Evolutionary conservation across 30 jellyfish, hydroid and myxozoan genomes (phyloP), one percentile per base, ranked within the genome.

Genomic region (Hydractinia echinata): DNA sequence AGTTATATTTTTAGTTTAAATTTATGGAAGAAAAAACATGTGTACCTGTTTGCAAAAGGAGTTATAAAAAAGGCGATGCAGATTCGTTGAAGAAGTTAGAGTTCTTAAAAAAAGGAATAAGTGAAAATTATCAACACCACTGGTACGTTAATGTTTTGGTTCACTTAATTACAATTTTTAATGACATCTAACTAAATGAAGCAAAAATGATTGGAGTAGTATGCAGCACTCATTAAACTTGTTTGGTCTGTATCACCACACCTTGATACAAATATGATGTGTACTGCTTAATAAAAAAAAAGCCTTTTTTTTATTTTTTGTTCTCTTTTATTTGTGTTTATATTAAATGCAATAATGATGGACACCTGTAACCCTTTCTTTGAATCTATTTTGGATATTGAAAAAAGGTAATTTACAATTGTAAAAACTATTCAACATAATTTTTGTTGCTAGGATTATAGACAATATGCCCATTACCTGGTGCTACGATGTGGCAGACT

Each of bases 401-500:
- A 60, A 13, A 60, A 60, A 60, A 60, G n/a, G 19, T 60, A 0
- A 60, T 13, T 30, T 30, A 30, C 44, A 30, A 30, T 2, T 30
- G 44, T 30, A 30, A 30, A 30, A 30, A 58, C 69, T 11, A 58
- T 0, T 18, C 15, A 58, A 58, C 19, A 11, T 10, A 49, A 14
- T 68, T 30, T 68, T 39, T 51, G 54, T 67, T 83, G 81, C 15
- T 4, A 91, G 97, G 97, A 91, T 91, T 72, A 86, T 91, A 53
- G 97, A 91, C 79, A 91, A 91, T 73, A 91, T 91, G 97, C 97
- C 97, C 11, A 74, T 91, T 9, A 91, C 97, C 2, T 91, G 97
- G 97, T 91, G 97, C 55, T 91, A 91, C 83, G 97, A 91, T 15
- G 97, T 91, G 21, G 95, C 97, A 4, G 97, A 86, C 67, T 94